Evolutionary conservation across 2,888 invertebrate species (phyloP), one percentile per base, ranked within the genome.

Genomic region (Cheilosia scutellata): DNA sequence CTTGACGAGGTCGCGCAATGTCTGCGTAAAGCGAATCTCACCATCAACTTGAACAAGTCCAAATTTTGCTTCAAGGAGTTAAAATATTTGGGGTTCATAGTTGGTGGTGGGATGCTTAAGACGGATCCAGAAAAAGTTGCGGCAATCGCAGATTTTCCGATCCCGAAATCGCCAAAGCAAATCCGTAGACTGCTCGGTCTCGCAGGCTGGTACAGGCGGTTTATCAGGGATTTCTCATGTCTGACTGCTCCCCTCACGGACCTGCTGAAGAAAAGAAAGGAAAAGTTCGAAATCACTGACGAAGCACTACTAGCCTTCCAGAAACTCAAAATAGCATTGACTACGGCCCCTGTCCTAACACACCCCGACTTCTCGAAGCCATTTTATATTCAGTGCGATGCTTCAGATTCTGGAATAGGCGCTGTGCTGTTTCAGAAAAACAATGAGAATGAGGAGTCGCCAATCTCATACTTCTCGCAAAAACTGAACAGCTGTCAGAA

Each of bases 341-440:
- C 82, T 0, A 63, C 77, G 0, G 83, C 87, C 1, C 88, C 86
- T 0, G 71, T 86, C 0, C 55, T 87, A 6, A 66, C 82, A 16
- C 78, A 79, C 5, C 72, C 87, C 2, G 33, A 87, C 25, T 87
- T 87, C 51, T 87, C 0, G 2, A 20, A 20, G 20, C 20, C 20
- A 20, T 20, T 20, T 20, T 20, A 20, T 20, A 20, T 20, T 20
- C 83, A 84, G 13, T 88, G 87, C 31, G 78, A 87, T 49, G 80
- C 75, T 11, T 53, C 53, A 5, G 13, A 29, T 6, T 29, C 29
- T 27, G 53, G 53, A 2, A 53, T 53, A 29, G 29, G 53, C 20
- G 27, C 49, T 5, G 49, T 49, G 6, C 49, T 20, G 4, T 49
- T 16, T 25, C 49, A 44, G 44, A n/a, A 2, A 20, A 20, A 20